phyloP scores from a whole-genome alignment of 2,888 invertebrate species.

The Pseudanteris insignis region DNA sequence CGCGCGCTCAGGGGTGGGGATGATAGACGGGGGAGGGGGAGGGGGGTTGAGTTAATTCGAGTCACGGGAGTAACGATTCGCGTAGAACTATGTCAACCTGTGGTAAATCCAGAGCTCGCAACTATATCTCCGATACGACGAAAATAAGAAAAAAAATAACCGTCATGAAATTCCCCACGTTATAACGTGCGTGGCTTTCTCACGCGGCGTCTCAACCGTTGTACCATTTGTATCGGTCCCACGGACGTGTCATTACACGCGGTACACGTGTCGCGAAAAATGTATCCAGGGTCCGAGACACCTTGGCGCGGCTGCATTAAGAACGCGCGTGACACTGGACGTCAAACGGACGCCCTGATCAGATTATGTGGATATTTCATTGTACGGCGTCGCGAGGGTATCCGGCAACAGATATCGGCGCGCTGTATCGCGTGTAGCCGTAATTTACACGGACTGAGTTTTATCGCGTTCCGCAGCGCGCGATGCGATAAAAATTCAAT shows the following conservation, averaged over 20 bases:
- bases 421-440: neutral
- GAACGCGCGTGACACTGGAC: neutral
- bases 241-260: conserved; percentile 32
- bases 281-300: conserved; percentile 8
- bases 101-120: too few species aligned
- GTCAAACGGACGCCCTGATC: conserved; percentile 8
- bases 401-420: conserved; percentile 7
- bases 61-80: too few species aligned
- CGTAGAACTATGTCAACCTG: too few species aligned
- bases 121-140: too few species aligned
- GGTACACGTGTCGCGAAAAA: conserved; percentile 32
- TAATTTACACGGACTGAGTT: neutral
- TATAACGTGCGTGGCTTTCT: conserved; percentile 21
- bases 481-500: too few species aligned
- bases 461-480: too few species aligned
- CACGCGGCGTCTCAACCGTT: conserved; percentile 27
- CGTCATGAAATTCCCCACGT: too few species aligned
- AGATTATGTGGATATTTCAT: conserved; percentile 14
- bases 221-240: conserved; percentile 23
- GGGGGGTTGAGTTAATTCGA: too few species aligned
- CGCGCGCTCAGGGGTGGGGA: too few species aligned
- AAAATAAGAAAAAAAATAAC: too few species aligned
- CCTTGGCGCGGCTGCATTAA: conserved; percentile 7
- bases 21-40: too few species aligned
- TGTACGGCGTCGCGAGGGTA: neutral